Evolutionary conservation across 2,113 vertebrate species (phyloP), one percentile per base, ranked within the genome.

Genomic region (Erythrocercus mccallii): DNA sequence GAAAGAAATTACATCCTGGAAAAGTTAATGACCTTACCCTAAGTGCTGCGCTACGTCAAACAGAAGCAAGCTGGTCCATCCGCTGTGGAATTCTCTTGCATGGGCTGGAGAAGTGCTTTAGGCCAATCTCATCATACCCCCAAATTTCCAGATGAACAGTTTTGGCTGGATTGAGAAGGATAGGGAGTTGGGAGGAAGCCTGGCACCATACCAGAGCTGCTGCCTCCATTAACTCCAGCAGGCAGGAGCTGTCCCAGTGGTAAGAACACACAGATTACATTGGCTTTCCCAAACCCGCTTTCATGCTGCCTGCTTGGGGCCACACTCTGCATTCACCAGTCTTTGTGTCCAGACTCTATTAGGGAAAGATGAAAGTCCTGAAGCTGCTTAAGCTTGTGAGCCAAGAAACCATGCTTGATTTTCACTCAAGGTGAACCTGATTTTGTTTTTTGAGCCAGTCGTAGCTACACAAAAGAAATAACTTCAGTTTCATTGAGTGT

Each of bases 21-120:
- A 95, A 94, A 92, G 86, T 84, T 90, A 91, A 96, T 4, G 38
- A 88, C 78, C 91, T 95, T 92, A 77, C n/a, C 40, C 31, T 74
- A 45, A 85, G 65, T 64, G 82, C 81, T 81, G 65, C 0, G 4
- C 61, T 88, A 68, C 2, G 6, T 90, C 79, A 86, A 86, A 86
- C 50, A 87, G 58, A 44, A 92, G 35, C 31, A 68, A 88, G 69
- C 33, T 53, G 35, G 65, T 68, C 57, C n/a, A 50, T 76, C 47
- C 3, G 0, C 76, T 77, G 33, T 37, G 57, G 51, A 71, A 82
- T 60, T 64, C 79, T 51, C 64, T 80, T 61, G 54, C 6, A 1
- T 24, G 48, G 60, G 28, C 66, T 81, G 60, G 61, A 87, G 62
- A 28, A 78, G 33, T 38, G 69, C 70, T 86, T 89, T 73, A 80